phyloP scores from a whole-genome alignment of 2,113 vertebrate genomes.

The Cynopterus brachyotis region DNA sequence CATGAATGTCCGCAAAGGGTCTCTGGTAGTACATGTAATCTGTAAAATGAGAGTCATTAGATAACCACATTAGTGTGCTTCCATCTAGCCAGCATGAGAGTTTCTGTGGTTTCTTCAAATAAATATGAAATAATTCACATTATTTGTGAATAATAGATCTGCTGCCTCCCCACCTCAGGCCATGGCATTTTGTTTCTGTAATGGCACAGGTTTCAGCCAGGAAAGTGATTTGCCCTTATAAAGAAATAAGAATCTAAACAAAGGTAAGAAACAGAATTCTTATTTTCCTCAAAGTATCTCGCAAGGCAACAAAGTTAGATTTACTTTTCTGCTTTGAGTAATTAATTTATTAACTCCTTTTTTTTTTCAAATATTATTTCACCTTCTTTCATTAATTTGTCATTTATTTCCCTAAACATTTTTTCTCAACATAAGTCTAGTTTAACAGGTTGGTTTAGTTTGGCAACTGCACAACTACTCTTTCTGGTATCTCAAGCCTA shows the following conservation, averaged over 20 bases:
- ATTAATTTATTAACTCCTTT: background rate
- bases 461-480: background rate
- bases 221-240: background rate
- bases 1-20: background rate
- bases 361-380: background rate
- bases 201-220: background rate
- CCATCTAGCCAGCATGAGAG: background rate
- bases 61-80: background rate
- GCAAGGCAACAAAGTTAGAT: background rate
- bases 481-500: background rate
- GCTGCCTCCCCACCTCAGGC: background rate
- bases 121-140: background rate
- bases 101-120: background rate
- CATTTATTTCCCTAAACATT: background rate
- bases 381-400: background rate
- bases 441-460: background rate
- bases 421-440: background rate
- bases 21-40: background rate
- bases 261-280: background rate
- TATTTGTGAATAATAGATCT: background rate
- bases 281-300: background rate
- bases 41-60: background rate
- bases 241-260: background rate
- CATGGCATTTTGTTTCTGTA: background rate
- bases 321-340: background rate